Evolutionary conservation across 2,113 vertebrate genomes (phyloP).

Genomic region (Strix uralensis): DNA sequence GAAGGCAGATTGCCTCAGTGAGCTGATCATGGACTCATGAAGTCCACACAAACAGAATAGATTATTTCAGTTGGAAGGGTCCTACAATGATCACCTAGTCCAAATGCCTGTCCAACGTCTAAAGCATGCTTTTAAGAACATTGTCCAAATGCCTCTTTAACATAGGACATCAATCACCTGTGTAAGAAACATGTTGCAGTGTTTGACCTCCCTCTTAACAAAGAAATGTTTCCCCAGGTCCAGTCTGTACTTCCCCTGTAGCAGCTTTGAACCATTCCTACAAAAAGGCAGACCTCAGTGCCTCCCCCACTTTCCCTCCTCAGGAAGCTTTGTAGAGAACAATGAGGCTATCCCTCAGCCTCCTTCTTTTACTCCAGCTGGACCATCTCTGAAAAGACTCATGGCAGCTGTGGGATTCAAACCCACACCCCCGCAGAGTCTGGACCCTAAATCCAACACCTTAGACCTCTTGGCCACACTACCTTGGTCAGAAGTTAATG

Average conservation of each 20-base stretch:
- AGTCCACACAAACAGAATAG: not conserved
- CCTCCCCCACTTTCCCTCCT: not conserved
- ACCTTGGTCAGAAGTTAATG: constrained; percentile 20
- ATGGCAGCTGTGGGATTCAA: constrained; percentile 89
- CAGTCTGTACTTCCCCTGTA: not conserved
- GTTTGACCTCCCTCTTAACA: not conserved
- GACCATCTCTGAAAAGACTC: not conserved
- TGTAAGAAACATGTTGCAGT: not conserved
- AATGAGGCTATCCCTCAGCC: too few relatives aligned
- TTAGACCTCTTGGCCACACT: constrained; percentile 86
- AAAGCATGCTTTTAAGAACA: not conserved
- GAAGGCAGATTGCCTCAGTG: not conserved
- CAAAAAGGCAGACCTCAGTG: not conserved
- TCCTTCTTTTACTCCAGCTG: not conserved
- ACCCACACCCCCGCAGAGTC: constrained; percentile 83
- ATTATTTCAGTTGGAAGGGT: not conserved
- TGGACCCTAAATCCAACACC: constrained; percentile 87
- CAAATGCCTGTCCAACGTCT: not conserved
- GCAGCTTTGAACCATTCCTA: not conserved
- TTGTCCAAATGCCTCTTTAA: not conserved
- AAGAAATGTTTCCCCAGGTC: not conserved
- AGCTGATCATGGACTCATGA: not conserved
- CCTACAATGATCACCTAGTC: not conserved
- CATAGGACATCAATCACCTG: rapidly evolving
- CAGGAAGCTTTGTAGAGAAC: not conserved